Base-by-base conservation (phyloP, 2,797 vertebrate species). In the Hafferia zeledoni region DNA sequence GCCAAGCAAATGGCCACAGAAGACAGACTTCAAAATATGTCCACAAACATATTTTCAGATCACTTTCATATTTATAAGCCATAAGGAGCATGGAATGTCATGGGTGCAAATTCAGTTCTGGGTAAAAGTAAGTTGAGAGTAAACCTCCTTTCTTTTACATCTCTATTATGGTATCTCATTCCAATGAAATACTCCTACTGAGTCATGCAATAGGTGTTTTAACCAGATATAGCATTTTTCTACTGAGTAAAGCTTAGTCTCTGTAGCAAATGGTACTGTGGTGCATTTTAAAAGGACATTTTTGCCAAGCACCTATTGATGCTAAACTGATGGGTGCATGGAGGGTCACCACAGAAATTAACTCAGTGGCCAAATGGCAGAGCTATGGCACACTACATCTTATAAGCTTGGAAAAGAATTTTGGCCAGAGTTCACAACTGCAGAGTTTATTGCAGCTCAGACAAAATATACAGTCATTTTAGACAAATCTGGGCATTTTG, bases 401-500 rank as follows among this genome's bases (percentile, higher is more conserved):
- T 67, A 35, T 0, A 12, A 87, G 41, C 77, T 95, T 74, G 55
- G 56, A 71, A 74, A 57, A n/a, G 67, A 78, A 14, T 90, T 79
- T 84, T 95, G 95, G 89, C 93, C 46, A 47, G 70, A 59, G 84
- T 81, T 93, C 64, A 37, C 77, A 87, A 69, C 0, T 63, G 30
- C 15, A 33, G 64, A 71, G 71, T 92, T 95, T 95, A 90, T 67
- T 91, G 78, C 59, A 79, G 39, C 76, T 86, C 47, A 52, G 46
- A 47, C 15, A 84, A 90, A 96, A 76, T 57, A 35, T 64, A 44
- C 12, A 1, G 65, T 72, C 79, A 80, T 83, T 94, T 88, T 65
- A 94, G 78, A 76, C 35, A 90, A 88, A 90, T 94, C 85, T 96
- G 80, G 59, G 72, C 56, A 37, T 83, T 94, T 95, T 86, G 52